Evolutionary conservation across 2,113 vertebrate genomes (phyloP).

Genomic region (Muntiacus muntjak): DNA sequence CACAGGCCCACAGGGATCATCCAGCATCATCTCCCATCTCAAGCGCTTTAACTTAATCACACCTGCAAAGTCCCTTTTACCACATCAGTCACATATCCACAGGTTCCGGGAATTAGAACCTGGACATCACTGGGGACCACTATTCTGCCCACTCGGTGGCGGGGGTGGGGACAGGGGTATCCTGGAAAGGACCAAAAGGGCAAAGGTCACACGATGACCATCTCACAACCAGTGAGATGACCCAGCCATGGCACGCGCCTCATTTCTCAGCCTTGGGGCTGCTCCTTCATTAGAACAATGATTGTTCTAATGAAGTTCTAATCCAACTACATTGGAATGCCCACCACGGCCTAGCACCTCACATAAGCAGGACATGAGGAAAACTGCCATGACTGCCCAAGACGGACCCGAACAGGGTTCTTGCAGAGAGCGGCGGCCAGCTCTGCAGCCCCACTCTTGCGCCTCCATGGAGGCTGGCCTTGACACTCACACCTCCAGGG

Average conservation of each 20-base stretch:
- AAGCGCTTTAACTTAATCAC: neutral
- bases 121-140: neutral
- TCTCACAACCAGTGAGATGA: neutral
- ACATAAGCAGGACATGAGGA: neutral
- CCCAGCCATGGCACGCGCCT: fast-evolving
- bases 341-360: neutral
- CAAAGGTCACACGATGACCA: neutral
- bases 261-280: neutral
- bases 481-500: neutral
- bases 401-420: neutral
- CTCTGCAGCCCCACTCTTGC: neutral
- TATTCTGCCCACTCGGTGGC: neutral
- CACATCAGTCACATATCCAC: neutral
- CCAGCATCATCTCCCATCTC: neutral
- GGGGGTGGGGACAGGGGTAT: neutral
- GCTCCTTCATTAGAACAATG: neutral
- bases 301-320: too few species aligned
- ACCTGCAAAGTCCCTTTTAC: neutral
- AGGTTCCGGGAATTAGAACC: fast-evolving
- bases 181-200: neutral
- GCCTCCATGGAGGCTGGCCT: neutral
- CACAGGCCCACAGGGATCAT: fast-evolving
- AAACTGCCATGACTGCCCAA: neutral
- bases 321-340: neutral
- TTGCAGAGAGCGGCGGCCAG: neutral